Base-by-base conservation (phyloP, 2,113 vertebrate genomes). In the Scalopus aquaticus region DNA sequence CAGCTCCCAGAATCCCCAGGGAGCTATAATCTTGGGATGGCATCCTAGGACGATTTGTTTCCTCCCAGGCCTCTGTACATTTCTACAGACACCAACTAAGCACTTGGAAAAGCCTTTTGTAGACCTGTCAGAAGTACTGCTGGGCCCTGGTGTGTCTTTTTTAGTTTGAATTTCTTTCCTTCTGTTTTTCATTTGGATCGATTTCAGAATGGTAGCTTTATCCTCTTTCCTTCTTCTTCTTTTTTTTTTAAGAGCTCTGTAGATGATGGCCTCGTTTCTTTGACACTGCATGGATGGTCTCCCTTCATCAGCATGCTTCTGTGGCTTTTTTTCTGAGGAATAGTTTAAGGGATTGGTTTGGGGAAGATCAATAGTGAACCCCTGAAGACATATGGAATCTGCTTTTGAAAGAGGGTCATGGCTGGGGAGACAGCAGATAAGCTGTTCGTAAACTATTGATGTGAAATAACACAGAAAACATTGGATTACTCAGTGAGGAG, bases 121-220 rank as follows among this genome's bases (percentile, higher is more conserved):
- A 84, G 95, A 85, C 46, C 96, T 91, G 82, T 79, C 85, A 89
- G 76, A 62, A 91, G 81, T 4, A 16, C 16, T 44, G 46, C 60
- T 84, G 83, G 91, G 64, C 35, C 67, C 49, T 54, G 12, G 13
- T n/a, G 35, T 46, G 78, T 82, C 44, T 85, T 93, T 86, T 67
- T 32, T 51, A 81, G 77, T 93, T 70, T 49, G 70, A 88, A 84
- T 30, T 17, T 56, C 42, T 76, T 80, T 58, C 2, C 64, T 51
- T 80, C 92, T 77, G 73, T 73, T 90, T 46, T 30, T 90, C 82
- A 85, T 81, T 90, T 76, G 94, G 69, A 90, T 96, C 16, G 2
- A 87, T 97, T 95, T 95, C n/a, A 24, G 85, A 32, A 84, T 94
- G 78, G 70, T 96, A 82, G 95, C 79, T 96, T 93, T 49, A 78